phyloP scores from a whole-genome alignment of 1,140 invertebrate species.

The Batillaria attramentaria region DNA sequence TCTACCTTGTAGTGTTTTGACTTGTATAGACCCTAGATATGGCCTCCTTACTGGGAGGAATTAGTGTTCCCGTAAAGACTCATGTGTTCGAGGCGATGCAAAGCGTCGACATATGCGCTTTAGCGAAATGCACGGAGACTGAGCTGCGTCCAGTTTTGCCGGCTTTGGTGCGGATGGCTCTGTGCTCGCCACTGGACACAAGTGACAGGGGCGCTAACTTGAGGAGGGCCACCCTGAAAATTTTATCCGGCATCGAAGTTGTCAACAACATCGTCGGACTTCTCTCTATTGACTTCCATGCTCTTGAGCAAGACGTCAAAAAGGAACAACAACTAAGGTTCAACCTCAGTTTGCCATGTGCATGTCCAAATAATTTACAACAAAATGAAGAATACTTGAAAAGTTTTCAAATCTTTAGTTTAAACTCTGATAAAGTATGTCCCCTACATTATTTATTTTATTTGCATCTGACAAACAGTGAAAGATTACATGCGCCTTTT shows the following conservation, averaged over 20 bases:
- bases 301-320: conserved; percentile 91
- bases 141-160: conserved; percentile 92
- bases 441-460: no score
- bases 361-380: no score
- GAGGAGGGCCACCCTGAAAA: conserved; percentile 88
- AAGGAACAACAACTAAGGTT: conserved; percentile 92
- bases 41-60: conserved; percentile 30
- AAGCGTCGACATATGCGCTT: conserved; percentile 82
- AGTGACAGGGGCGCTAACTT: conserved; percentile 86
- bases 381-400: no score
- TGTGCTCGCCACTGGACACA: conserved; percentile 89
- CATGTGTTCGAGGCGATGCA: conserved; percentile 82
- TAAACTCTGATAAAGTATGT: no score
- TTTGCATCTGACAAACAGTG: no score
- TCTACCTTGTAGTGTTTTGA: no score
- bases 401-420: no score
- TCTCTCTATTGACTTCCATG: conserved; percentile 94
- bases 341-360: no score
- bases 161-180: conserved; percentile 91
- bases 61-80: conserved; percentile 50
- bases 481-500: no score
- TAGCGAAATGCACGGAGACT: conserved; percentile 79
- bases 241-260: conserved; percentile 91
- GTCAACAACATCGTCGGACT: conserved; percentile 95
- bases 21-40: background rate